Conservation (phyloP, 2,888 invertebrate genomes). For the Ophraella communa region DNA sequence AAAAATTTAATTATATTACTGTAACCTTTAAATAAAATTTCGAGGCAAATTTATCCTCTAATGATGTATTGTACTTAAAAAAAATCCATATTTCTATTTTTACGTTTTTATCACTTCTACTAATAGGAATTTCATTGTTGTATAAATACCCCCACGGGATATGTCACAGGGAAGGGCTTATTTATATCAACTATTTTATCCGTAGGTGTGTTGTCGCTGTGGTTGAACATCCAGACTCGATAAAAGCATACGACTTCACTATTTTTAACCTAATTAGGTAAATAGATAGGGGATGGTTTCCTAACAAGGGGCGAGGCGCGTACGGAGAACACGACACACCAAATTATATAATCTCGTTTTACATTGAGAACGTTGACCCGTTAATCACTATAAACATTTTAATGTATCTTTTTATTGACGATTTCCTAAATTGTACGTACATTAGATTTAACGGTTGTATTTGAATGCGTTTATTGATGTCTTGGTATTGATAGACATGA, state of each 20-base stretch:
- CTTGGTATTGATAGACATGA: too few species aligned
- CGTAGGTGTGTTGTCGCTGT: not conserved
- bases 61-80: too few species aligned
- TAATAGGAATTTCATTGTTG: too few species aligned
- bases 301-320: not conserved
- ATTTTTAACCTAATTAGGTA: conserved; percentile 3
- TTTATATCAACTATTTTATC: not conserved
- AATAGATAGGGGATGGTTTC: not conserved
- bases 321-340: not conserved
- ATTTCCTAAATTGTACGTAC: too few species aligned
- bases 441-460: too few species aligned
- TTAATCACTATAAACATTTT: not conserved
- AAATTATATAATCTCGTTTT: not conserved
- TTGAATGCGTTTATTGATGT: too few species aligned
- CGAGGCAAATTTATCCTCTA: too few species aligned
- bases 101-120: too few species aligned
- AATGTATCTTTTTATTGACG: not conserved
- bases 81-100: too few species aligned
- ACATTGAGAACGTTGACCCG: not conserved
- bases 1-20: too few species aligned
- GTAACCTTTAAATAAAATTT: too few species aligned
- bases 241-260: not conserved
- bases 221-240: not conserved
- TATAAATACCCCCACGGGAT: too few species aligned
- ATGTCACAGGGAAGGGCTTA: not conserved